These are phyloP conservation scores for Nanorana parkeri DNA, from an alignment of 2,113 vertebrate species.

Conservation along the genomic window DNA sequence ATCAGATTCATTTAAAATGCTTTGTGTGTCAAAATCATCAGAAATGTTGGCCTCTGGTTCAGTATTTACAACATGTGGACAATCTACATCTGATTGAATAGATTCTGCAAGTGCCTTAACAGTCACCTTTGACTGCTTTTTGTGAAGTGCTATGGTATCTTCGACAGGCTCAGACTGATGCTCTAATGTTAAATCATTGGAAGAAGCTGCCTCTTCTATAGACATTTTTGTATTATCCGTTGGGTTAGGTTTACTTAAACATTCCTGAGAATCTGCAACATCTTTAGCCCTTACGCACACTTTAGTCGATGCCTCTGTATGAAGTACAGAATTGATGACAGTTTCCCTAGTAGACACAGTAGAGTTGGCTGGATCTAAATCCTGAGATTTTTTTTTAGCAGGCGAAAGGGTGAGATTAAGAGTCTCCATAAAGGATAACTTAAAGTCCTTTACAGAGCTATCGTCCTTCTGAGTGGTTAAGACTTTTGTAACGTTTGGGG, in stretches of 20 bases:
- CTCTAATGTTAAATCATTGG: not conserved
- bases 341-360: not conserved
- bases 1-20: slow-evolving; percentile 39
- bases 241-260: not conserved
- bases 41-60: slow-evolving; percentile 54
- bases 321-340: not conserved
- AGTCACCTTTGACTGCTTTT: not conserved
- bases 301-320: slow-evolving; percentile 38
- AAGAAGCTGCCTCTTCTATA: not conserved
- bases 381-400: slow-evolving; percentile 78
- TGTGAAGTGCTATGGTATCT: not conserved
- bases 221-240: not conserved
- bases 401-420: slow-evolving; percentile 95
- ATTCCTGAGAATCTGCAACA: not conserved
- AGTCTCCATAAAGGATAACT: slow-evolving; percentile 96
- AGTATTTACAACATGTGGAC: not conserved
- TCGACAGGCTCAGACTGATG: not conserved
- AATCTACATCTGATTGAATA: not conserved
- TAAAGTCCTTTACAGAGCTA: slow-evolving; percentile 74
- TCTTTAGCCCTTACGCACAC: not conserved
- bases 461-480: slow-evolving; percentile 56
- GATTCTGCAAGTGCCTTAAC: not conserved
- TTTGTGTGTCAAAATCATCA: slow-evolving; percentile 58
- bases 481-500: slow-evolving; percentile 59
- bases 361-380: not conserved